A percentile compares a stretch with the other conserved stretches of the same genome.
Conservation (phyloP, 2,888 invertebrate species). For the Nymphalis polychloros region DNA sequence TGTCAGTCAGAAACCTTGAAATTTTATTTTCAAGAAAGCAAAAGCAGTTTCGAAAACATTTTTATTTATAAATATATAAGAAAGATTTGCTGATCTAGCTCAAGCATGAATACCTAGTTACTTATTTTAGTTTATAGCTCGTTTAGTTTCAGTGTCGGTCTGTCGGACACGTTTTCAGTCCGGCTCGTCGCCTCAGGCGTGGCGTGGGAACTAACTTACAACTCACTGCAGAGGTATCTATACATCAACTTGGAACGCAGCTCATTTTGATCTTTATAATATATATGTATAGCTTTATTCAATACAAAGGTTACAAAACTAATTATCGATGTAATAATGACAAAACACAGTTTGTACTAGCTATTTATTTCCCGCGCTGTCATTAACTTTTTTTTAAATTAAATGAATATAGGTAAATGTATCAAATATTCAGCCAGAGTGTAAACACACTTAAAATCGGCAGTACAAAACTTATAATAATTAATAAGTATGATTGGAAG, state of each 20-base stretch:
- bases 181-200: conserved; percentile 35
- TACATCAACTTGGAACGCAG: conserved; percentile 13
- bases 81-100: not conserved
- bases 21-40: too few species aligned
- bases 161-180: conserved; percentile 34
- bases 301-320: conserved; percentile 18
- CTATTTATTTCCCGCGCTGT: not conserved
- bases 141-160: conserved; percentile 33
- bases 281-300: conserved; percentile 15
- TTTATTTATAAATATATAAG: not conserved
- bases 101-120: conserved; percentile 5
- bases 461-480: too few species aligned
- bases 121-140: conserved; percentile 27
- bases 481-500: too few species aligned
- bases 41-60: too few species aligned
- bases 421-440: not conserved
- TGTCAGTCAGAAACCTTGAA: too few species aligned
- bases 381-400: not conserved
- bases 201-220: conserved; percentile 36
- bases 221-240: conserved; percentile 18
- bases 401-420: not conserved
- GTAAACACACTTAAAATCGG: too few species aligned
- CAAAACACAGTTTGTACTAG: not conserved
- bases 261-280: conserved; percentile 9
- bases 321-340: not conserved